Conservation (phyloP, 2,888 invertebrate species). For the Phalangium opilio region DNA sequence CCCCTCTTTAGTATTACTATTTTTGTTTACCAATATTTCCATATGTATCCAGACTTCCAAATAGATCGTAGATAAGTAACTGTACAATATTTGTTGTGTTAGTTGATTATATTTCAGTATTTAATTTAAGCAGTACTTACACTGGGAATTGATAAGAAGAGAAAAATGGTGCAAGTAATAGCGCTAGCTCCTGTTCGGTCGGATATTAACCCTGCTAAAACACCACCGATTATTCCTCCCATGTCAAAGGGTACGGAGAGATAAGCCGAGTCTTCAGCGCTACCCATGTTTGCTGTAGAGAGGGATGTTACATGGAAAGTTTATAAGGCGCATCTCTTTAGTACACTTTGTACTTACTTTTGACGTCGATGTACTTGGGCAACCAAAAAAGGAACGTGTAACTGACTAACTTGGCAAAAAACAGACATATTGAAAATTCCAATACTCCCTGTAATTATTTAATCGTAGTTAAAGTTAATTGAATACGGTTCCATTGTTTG, state of each 20-base stretch:
- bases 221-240: constrained; percentile 79
- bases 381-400: constrained; percentile 96
- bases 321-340: too few species aligned
- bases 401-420: constrained; percentile 90
- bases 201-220: constrained; percentile 68
- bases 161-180: constrained; percentile 66
- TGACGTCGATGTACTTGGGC: constrained; percentile 68
- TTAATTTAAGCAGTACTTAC: constrained; percentile 37
- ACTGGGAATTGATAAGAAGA: constrained; percentile 62
- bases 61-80: too few species aligned
- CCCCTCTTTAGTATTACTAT: too few species aligned
- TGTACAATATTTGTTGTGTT: background rate
- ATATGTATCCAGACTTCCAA: too few species aligned
- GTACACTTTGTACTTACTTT: constrained; percentile 53
- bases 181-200: constrained; percentile 69
- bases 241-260: constrained; percentile 38
- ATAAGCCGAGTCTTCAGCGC: constrained; percentile 32
- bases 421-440: constrained; percentile 80
- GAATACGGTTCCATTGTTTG: too few species aligned
- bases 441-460: constrained; percentile 61
- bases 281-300: background rate
- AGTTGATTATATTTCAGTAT: background rate
- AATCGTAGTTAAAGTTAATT: too few species aligned
- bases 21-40: too few species aligned
- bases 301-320: too few species aligned